Percentiles rank a stretch among this genome's conserved stretches.
phyloP scores from a whole-genome alignment of 2,113 vertebrate genomes.

The Loxodonta africana region DNA sequence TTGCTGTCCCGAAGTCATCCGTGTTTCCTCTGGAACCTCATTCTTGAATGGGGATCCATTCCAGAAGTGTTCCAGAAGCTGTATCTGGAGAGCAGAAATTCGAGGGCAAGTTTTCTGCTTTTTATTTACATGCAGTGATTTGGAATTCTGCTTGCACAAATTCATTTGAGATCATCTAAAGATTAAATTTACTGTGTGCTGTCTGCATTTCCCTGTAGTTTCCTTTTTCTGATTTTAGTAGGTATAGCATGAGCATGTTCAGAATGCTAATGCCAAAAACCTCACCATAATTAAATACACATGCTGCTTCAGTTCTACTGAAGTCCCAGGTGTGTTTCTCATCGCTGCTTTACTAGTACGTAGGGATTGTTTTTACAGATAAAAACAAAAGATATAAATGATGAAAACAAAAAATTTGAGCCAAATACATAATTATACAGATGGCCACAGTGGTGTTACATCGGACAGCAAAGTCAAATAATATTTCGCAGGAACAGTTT shows the following conservation, averaged over 20 bases:
- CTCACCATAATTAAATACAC: constrained; percentile 79
- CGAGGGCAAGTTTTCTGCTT: constrained; percentile 39
- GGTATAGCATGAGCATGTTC: constrained; percentile 68
- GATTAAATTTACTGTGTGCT: constrained; percentile 77
- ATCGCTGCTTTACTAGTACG: constrained; percentile 67
- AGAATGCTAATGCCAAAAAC: constrained; percentile 78
- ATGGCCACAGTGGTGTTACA: neutral
- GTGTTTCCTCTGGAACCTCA: neutral
- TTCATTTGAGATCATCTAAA: constrained; percentile 79
- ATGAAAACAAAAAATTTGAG: constrained; percentile 62
- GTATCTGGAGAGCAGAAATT: neutral
- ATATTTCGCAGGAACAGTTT: constrained; percentile 47
- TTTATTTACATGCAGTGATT: constrained; percentile 68
- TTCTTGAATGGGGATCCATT: neutral
- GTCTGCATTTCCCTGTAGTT: constrained; percentile 80
- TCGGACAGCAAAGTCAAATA: constrained; percentile 65
- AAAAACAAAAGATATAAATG: constrained; percentile 78
- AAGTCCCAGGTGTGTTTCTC: constrained; percentile 76
- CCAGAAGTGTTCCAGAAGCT: neutral
- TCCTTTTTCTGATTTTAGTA: constrained; percentile 74
- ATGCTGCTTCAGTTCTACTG: constrained; percentile 62
- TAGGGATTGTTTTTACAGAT: constrained; percentile 59
- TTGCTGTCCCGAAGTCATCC: neutral
- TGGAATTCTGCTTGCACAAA: constrained; percentile 79
- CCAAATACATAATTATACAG: constrained; percentile 68